Percentiles rank a stretch among this genome's conserved stretches.
Evolutionary conservation across 92 coral and sea anemone species (phyloP).

Genomic region (Desmophyllum pertusum): DNA sequence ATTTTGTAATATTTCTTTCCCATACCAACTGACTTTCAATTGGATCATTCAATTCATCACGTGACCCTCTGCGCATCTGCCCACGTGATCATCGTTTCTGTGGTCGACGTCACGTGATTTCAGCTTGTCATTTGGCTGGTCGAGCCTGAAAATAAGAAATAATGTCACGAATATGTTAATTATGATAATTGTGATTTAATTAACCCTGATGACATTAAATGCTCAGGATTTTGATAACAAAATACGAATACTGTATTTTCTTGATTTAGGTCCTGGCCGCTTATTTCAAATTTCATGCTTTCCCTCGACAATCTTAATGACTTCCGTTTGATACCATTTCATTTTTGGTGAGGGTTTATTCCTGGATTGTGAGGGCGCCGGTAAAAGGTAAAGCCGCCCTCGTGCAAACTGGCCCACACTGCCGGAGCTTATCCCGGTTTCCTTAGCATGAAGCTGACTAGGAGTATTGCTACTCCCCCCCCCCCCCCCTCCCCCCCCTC

Average conservation of each 20-base stretch:
- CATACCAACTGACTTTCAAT: neutral
- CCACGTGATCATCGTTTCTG: conserved; percentile 30
- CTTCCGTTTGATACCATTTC: too few species aligned
- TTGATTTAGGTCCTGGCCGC: neutral
- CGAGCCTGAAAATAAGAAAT: conserved; percentile 28
- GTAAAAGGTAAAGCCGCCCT: too few species aligned
- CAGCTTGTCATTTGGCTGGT: conserved; percentile 46
- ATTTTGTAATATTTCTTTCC: neutral
- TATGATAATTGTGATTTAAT: neutral
- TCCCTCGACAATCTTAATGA: neutral
- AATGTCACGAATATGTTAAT: neutral
- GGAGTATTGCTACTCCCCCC: too few species aligned
- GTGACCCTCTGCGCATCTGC: conserved; percentile 27
- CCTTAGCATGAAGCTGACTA: too few species aligned
- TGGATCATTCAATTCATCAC: neutral
- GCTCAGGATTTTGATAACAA: neutral
- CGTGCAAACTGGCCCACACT: too few species aligned
- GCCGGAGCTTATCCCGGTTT: too few species aligned
- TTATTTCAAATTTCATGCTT: neutral
- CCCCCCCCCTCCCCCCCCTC: too few species aligned
- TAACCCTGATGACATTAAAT: too few species aligned
- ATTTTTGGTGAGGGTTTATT: too few species aligned
- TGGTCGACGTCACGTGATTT: conserved; percentile 58
- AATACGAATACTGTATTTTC: too few species aligned
- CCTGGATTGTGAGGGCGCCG: too few species aligned